Conservation (phyloP, 2,888 invertebrate genomes). For the Ctenicera cuprea region DNA sequence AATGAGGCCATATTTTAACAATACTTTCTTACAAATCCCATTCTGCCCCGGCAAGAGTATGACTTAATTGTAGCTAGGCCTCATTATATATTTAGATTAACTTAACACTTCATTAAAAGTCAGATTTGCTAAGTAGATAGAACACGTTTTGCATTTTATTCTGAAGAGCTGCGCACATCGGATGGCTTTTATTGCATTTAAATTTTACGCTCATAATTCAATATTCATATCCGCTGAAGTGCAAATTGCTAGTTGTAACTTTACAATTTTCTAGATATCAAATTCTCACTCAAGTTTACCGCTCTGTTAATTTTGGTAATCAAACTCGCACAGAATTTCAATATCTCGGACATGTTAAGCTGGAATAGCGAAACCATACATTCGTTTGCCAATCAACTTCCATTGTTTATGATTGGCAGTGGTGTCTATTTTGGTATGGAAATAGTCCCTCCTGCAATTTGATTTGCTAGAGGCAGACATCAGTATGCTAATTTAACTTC, state of each 20-base stretch:
- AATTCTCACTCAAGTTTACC: constrained; percentile 40
- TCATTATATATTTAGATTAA: constrained; percentile 52
- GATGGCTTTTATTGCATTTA: constrained; percentile 43
- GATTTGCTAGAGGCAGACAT: constrained; percentile 50
- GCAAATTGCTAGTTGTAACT: constrained; percentile 44
- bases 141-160: constrained; percentile 50
- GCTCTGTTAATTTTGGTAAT: constrained; percentile 41
- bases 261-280: constrained; percentile 39
- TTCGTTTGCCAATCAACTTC: constrained; percentile 54
- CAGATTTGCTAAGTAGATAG: constrained; percentile 47
- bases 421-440: constrained; percentile 49
- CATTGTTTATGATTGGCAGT: constrained; percentile 53
- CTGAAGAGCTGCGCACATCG: constrained; percentile 26
- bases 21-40: constrained; percentile 47
- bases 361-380: constrained; percentile 31
- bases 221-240: constrained; percentile 48
- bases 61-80: constrained; percentile 48
- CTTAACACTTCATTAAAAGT: constrained; percentile 49
- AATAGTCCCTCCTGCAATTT: constrained; percentile 50
- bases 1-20: constrained; percentile 40
- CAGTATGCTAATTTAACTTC: constrained; percentile 54
- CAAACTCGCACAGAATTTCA: constrained; percentile 42
- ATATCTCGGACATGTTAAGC: constrained; percentile 39
- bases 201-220: constrained; percentile 36
- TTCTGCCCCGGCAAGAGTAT: constrained; percentile 32